Percentiles rank a stretch among this genome's conserved stretches.
Conservation (phyloP, 2,113 vertebrate species). For the Phycodurus eques region DNA sequence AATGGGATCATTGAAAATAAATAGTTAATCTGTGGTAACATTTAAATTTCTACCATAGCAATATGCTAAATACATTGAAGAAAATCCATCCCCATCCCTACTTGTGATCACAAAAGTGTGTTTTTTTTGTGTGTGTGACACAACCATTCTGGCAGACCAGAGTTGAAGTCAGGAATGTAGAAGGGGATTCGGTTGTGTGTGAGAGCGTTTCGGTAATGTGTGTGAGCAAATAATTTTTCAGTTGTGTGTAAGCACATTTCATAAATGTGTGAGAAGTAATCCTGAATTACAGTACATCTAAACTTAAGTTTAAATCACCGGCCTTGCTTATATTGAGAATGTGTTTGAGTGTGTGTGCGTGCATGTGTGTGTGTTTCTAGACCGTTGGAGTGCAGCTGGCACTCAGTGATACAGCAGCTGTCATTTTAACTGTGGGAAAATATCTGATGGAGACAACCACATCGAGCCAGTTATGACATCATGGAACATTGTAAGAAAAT, state of each 20-base stretch:
- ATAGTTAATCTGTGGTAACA: too few relatives aligned
- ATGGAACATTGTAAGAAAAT: constrained; percentile 1
- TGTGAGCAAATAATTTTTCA: not conserved
- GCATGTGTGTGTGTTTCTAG: not conserved
- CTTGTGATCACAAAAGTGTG: too few relatives aligned
- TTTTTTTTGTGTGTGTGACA: too few relatives aligned
- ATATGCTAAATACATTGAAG: too few relatives aligned
- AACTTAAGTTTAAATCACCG: constrained; percentile 28
- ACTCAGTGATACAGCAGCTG: constrained; percentile 49
- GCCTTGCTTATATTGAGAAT: constrained; percentile 18
- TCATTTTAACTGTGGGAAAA: constrained; percentile 33
- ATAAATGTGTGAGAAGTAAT: not conserved
- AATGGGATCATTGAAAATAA: too few relatives aligned
- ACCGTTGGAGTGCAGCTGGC: constrained; percentile 55
- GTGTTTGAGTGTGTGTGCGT: not conserved
- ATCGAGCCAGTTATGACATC: constrained; percentile 4
- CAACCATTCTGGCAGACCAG: too few relatives aligned
- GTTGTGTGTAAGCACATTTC: not conserved
- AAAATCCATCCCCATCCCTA: too few relatives aligned
- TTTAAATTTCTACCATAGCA: too few relatives aligned
- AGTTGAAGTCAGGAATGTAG: too few relatives aligned
- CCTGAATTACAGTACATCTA: too few relatives aligned
- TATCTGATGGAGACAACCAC: constrained; percentile 10
- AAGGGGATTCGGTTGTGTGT: too few relatives aligned
- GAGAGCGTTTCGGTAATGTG: not conserved